Conservation (phyloP, 2,888 invertebrate species). For the Romanomermis culicivorax region DNA sequence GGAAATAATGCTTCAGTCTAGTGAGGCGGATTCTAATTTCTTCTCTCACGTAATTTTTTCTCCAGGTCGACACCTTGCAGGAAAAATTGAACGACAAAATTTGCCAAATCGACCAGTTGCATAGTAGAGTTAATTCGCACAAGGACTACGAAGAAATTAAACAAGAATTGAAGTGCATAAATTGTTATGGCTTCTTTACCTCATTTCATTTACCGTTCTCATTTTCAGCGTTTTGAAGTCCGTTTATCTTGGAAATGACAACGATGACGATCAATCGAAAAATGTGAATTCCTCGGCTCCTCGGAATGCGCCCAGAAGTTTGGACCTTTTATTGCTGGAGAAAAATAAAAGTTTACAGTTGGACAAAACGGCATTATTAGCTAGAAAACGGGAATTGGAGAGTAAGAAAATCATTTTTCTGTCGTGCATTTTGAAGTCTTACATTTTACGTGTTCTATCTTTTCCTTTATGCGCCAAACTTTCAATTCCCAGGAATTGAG, state of each 20-base stretch:
- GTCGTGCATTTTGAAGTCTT: too few species aligned
- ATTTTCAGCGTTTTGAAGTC: constrained; percentile 50
- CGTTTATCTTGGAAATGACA: constrained; percentile 46
- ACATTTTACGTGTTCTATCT: too few species aligned
- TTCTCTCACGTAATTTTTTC: too few species aligned
- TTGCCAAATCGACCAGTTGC: constrained; percentile 23
- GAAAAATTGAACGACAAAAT: constrained; percentile 25
- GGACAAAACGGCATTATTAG: constrained; percentile 37
- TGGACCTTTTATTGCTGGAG: constrained; percentile 54
- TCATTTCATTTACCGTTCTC: too few species aligned
- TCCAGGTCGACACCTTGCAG: constrained; percentile 35
- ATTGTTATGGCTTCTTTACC: background rate
- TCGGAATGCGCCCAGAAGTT: constrained; percentile 41
- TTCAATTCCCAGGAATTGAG: too few species aligned
- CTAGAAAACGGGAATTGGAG: constrained; percentile 30
- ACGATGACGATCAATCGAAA: constrained; percentile 27
- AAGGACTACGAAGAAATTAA: constrained; percentile 80
- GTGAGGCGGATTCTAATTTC: too few species aligned
- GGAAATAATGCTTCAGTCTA: too few species aligned
- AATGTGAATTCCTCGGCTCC: background rate
- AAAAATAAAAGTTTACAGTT: constrained; percentile 48
- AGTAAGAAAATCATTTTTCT: too few species aligned
- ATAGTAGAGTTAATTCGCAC: constrained; percentile 62
- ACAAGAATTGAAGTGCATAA: constrained; percentile 45
- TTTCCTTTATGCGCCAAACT: too few species aligned